Conservation (phyloP, 2,888 invertebrate genomes). For the Poecilus cupreus region DNA sequence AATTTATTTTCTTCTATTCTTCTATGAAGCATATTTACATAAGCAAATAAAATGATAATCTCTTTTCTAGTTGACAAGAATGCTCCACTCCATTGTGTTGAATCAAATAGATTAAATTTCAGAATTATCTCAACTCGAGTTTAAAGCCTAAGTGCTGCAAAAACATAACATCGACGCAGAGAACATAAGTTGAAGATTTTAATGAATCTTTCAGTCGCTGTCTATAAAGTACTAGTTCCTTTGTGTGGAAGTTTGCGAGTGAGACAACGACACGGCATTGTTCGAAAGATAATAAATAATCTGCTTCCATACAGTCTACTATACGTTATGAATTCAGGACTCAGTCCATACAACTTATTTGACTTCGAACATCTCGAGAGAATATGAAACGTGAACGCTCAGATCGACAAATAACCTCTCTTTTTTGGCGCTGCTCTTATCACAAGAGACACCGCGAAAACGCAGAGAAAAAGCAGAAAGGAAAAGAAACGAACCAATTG, state of each 20-base stretch:
- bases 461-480: not conserved
- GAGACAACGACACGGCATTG: not conserved
- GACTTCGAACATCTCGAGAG: not conserved
- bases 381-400: not conserved
- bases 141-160: not conserved
- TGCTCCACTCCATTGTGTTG: not conserved
- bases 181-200: conserved; percentile 6
- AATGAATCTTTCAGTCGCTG: not conserved
- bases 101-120: conserved; percentile 3
- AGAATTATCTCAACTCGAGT: not conserved
- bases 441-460: not conserved
- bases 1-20: too few species aligned
- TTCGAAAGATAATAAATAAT: conserved; percentile 25
- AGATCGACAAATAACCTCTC: conserved; percentile 14
- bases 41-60: not conserved
- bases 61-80: not conserved
- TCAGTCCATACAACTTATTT: not conserved
- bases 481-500: conserved; percentile 15
- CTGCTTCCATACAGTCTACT: conserved; percentile 1
- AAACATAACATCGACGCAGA: not conserved
- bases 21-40: not conserved
- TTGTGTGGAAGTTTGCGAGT: conserved; percentile 15
- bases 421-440: conserved; percentile 4
- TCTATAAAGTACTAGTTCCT: not conserved
- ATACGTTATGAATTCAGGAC: not conserved